Conservation (phyloP, 2,797 vertebrate genomes). For the Ptychadena robeensis region DNA sequence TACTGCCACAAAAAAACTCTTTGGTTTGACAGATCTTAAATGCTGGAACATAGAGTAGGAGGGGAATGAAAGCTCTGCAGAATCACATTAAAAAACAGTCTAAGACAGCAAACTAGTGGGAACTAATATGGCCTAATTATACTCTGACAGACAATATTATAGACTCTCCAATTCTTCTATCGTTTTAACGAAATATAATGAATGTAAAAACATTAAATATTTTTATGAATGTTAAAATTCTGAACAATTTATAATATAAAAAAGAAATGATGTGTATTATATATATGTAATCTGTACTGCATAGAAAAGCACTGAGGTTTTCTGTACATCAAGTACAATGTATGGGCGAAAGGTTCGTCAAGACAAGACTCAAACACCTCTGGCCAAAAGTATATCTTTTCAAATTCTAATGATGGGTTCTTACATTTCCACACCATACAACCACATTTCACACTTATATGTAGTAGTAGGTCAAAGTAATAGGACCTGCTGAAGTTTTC, state of each 20-base stretch:
- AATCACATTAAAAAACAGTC: constrained; percentile 10
- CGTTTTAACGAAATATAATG: background rate
- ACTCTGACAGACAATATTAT: background rate
- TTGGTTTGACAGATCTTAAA: constrained; percentile 13
- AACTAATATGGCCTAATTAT: constrained; percentile 1
- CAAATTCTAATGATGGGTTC: no score
- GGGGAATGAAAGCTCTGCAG: background rate
- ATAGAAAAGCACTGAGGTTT: no score
- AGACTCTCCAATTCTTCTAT: background rate
- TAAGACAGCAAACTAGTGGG: background rate
- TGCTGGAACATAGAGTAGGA: background rate
- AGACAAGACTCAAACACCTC: no score
- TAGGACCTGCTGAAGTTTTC: no score
- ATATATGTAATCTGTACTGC: no score
- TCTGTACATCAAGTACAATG: no score
- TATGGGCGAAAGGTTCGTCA: no score
- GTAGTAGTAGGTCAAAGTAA: no score
- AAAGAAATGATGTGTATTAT: background rate
- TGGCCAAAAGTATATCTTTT: no score
- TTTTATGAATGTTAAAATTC: background rate
- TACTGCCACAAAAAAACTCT: background rate
- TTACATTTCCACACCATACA: no score
- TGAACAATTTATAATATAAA: background rate
- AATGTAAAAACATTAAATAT: background rate
- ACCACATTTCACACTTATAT: no score